Evolutionary conservation across 2,888 invertebrate species (phyloP), one percentile per base, ranked within the genome.

Genomic region (Psococerastis gibbosa): DNA sequence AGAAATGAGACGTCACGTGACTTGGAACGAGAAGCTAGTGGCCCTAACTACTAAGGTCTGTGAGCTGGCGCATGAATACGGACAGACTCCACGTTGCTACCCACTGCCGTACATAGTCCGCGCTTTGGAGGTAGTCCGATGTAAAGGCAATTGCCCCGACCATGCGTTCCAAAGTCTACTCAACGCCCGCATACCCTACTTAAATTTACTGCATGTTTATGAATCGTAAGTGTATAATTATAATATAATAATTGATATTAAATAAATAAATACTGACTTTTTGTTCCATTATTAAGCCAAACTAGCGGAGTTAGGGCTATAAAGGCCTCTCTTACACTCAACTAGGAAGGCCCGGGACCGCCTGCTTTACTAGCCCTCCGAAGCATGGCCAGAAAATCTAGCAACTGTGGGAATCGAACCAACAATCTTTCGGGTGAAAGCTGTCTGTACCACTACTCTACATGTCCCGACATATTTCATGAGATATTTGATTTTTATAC

Each of bases 131-230:
- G 70, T 79, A 51, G 70, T 78, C 57, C 75, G 78, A 48, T 83
- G 83, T 51, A 27, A 27, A 11, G 27, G 27, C 11, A 74, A 73
- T 79, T 0, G 71, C 75, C 32, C 72, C 77, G 71, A 72, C 43
- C 75, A 84, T 65, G 82, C 91, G 44, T 82, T 83, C 49, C 71
- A 70, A 52, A 73, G 78, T 2, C 68, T 92, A 54, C 64, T 83
- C 43, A 74, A 76, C 45, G 73, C 87, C 54, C 80, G 82, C 43
- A 71, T 89, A 22, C 73, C 81, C 13, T 65, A 84, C 47, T 77
- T 79, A 54, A 73, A 77, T 54, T 69, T 91, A 2, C 65, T 89
- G 51, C 78, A 84, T 53, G 76, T 84, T 49, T 91, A 91, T 60
- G 81, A 84, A 54, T 75, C 73, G 78, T 78, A 59, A 60, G 67